Base-by-base conservation (phyloP, 2,113 vertebrate species). In the Cavia porcellus region DNA sequence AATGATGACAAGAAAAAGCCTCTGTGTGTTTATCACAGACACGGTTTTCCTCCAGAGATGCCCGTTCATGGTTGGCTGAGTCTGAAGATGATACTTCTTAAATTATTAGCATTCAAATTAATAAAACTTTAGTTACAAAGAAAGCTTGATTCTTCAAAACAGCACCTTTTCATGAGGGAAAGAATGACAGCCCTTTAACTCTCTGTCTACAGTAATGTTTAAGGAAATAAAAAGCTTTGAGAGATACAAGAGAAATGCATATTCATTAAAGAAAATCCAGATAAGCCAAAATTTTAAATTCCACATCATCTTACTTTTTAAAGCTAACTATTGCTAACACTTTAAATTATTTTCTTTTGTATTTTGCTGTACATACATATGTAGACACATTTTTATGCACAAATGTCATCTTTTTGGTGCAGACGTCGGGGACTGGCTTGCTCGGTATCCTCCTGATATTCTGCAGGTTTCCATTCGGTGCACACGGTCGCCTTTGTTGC, bases 301-400 rank as follows among this genome's bases (percentile, higher is more conserved):
- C 30, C 5, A 22, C 10, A 19, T 24, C 7, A n/a, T 80, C 22
- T 66, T 7, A 30, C 57, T 95, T 95, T 91, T 28, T 86, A 80
- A 89, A 90, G 61, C 52, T 70, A 83, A 83, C 35, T 77, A 45
- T 79, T 72, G 52, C 45, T 70, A 92, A 82, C 55, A 45, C 74
- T 97, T 79, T 50, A n/a, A 95, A 96, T 81, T 19, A 61, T 42
- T 82, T 92, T 85, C 82, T 88, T 77, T 84, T 86, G 14, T 68
- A 77, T 64, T 94, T 93, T 88, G 52, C 6, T 52, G 20, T 84
- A 15, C 45, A 3, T 82, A 42, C 2, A 0, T 75, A 47, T 24
- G 25, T 35, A 22, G 35, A 17, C 45, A 35, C 38, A 79, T 68
- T 77, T 25, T 47, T 20, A 24, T 9, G 61, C n/a, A 95, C 68